These are phyloP conservation scores for Lochmaea crataegi DNA, from an alignment of 2,888 invertebrate species.

Conservation along the genomic window DNA sequence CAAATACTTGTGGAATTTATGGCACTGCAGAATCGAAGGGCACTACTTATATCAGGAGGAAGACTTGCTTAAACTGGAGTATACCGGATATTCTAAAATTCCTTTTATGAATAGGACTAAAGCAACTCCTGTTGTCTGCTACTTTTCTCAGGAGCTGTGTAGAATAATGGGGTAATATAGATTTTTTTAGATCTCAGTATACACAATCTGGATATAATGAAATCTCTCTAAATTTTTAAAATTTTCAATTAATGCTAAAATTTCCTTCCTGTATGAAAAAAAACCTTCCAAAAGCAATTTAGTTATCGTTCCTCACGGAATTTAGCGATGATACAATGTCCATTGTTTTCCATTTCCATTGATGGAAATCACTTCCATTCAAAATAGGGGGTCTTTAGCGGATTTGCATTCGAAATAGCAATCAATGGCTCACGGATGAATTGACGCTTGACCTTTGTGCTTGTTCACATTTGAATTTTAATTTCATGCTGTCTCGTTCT, in stretches of 20 bases:
- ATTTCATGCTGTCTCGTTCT: conserved; percentile 31
- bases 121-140: too few species aligned
- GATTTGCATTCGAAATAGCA: conserved; percentile 37
- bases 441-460: conserved; percentile 39
- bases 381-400: conserved; percentile 25
- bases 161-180: too few species aligned
- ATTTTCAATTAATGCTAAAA: neutral
- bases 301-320: neutral
- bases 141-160: too few species aligned
- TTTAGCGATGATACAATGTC: conserved; percentile 6
- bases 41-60: too few species aligned
- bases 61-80: too few species aligned
- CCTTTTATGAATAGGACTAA: too few species aligned
- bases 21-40: too few species aligned
- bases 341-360: conserved; percentile 13
- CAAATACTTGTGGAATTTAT: too few species aligned
- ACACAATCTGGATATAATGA: neutral
- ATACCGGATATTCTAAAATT: too few species aligned
- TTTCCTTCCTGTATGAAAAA: neutral
- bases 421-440: conserved; percentile 32
- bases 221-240: neutral
- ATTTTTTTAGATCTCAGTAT: too few species aligned
- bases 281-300: neutral
- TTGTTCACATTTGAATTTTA: conserved; percentile 39
- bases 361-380: conserved; percentile 29